Conservation (phyloP, 2,797 vertebrate genomes). For the Pempheris klunzingeri region DNA sequence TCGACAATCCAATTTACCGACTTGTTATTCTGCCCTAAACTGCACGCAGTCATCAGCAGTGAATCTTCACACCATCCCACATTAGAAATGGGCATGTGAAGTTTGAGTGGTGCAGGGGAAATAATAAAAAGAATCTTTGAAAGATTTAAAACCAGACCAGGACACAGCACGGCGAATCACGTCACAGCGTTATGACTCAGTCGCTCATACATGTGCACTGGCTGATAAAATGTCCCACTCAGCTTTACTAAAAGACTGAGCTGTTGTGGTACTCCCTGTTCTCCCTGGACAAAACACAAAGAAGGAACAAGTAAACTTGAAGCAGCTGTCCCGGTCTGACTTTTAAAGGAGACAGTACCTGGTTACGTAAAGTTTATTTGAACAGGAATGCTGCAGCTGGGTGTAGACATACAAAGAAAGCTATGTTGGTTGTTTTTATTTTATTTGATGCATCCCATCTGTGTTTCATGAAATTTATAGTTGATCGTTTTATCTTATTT, state of each 20-base stretch:
- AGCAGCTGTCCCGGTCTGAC: constrained; percentile 45
- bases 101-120: not conserved
- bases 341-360: constrained; percentile 36
- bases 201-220: not conserved
- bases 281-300: constrained; percentile 24
- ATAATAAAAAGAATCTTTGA: not conserved
- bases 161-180: not conserved
- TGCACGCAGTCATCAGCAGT: not conserved
- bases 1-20: no score
- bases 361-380: constrained; percentile 48
- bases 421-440: not conserved
- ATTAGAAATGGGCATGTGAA: not conserved
- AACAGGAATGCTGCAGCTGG: constrained; percentile 15
- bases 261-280: constrained; percentile 38
- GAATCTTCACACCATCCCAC: not conserved
- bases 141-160: no score
- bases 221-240: constrained; percentile 1
- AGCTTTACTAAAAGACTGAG: not conserved
- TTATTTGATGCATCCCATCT: constrained; percentile 4
- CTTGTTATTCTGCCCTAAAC: not conserved
- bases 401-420: not conserved
- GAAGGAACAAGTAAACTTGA: constrained; percentile 45
- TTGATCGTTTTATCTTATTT: not conserved
- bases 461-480: not conserved
- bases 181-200: not conserved